phyloP scores from a whole-genome alignment of 2,797 vertebrate species.

The Xenopus petersii region DNA sequence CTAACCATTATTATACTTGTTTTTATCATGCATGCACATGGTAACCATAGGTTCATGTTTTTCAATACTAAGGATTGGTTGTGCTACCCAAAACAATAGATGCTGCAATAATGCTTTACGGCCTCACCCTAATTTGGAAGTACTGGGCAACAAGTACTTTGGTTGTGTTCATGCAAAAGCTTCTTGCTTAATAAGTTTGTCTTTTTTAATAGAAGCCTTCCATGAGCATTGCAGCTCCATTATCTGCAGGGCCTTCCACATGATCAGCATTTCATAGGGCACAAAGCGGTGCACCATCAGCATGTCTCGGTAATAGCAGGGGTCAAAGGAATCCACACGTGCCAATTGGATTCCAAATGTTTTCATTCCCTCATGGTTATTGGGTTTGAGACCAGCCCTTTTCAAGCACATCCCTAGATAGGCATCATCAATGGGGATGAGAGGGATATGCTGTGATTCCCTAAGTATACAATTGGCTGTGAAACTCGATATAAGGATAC shows the following conservation, averaged over 20 bases:
- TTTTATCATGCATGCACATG: too few relatives aligned
- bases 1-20: too few relatives aligned
- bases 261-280: slow-evolving; percentile 61
- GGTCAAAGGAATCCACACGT: slow-evolving; percentile 56
- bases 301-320: slow-evolving; percentile 69
- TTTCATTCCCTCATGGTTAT: slow-evolving; percentile 63
- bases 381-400: slow-evolving; percentile 62
- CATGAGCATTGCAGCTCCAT: slow-evolving; percentile 56
- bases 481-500: slow-evolving; percentile 66
- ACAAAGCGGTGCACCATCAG: slow-evolving; percentile 71
- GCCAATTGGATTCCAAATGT: slow-evolving; percentile 60
- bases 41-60: too few relatives aligned
- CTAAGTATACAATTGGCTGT: slow-evolving; percentile 63
- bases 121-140: too few relatives aligned
- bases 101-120: too few relatives aligned
- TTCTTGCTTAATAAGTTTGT: too few relatives aligned
- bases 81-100: too few relatives aligned
- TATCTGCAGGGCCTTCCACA: slow-evolving; percentile 68
- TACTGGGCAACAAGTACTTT: too few relatives aligned
- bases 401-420: slow-evolving; percentile 75
- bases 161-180: too few relatives aligned
- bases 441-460: slow-evolving; percentile 59
- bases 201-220: not conserved
- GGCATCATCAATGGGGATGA: slow-evolving; percentile 75
- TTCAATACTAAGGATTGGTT: too few relatives aligned